phyloP scores from a whole-genome alignment of 2,888 invertebrate genomes.

The Phytoseiulus persimilis region DNA sequence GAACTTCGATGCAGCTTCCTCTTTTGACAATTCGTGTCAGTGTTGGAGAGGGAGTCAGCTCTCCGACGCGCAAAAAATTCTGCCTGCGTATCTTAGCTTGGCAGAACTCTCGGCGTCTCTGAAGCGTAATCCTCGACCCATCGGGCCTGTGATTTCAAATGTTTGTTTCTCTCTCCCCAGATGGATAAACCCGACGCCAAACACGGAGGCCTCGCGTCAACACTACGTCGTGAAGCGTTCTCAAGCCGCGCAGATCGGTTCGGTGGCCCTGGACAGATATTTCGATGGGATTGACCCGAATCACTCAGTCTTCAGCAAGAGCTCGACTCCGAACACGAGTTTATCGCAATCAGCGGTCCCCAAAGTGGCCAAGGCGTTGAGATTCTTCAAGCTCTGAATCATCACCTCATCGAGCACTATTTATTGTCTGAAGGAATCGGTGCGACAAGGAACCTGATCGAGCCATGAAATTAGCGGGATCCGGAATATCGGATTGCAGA shows the following conservation, averaged over 20 bases:
- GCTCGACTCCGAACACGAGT: slow-evolving; percentile 24
- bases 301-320: slow-evolving; percentile 27
- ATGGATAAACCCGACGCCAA: slow-evolving; percentile 11
- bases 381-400: slow-evolving; percentile 29
- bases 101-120: too few relatives aligned
- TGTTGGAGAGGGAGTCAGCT: too few relatives aligned
- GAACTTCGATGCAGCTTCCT: too few relatives aligned
- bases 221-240: slow-evolving; percentile 21
- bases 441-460: neutral
- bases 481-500: neutral
- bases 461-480: neutral
- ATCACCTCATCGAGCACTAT: neutral
- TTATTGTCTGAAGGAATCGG: neutral
- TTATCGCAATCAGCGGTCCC: slow-evolving; percentile 22
- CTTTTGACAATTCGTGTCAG: too few relatives aligned
- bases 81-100: too few relatives aligned
- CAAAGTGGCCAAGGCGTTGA: slow-evolving; percentile 23
- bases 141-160: neutral
- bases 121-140: too few relatives aligned
- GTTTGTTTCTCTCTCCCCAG: neutral
- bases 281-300: slow-evolving; percentile 35
- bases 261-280: slow-evolving; percentile 9
- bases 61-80: too few relatives aligned
- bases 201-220: neutral
- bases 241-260: slow-evolving; percentile 30